phyloP scores from a whole-genome alignment of 1,140 invertebrate species.

The Heliconius eleuchia region DNA sequence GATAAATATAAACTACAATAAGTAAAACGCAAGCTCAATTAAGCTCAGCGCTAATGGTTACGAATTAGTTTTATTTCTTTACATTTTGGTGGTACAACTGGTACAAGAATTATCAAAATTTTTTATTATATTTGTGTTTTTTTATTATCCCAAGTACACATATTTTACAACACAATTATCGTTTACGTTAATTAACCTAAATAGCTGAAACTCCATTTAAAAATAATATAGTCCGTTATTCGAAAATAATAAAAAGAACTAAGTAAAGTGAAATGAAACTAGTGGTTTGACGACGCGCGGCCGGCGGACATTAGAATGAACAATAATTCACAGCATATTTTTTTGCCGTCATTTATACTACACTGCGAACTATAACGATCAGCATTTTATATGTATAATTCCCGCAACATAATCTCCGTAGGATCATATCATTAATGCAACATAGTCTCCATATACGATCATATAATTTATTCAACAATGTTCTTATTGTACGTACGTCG shows the following conservation, averaged over 20 bases:
- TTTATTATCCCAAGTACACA: slow-evolving; percentile 50
- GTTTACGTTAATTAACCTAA: slow-evolving; percentile 43
- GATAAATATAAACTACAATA: slow-evolving; percentile 32
- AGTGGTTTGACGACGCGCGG: slow-evolving; percentile 28
- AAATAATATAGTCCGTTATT: slow-evolving; percentile 30
- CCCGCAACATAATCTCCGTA: slow-evolving; percentile 56
- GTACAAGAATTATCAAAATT: slow-evolving; percentile 53
- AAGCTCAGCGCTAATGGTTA: slow-evolving; percentile 42
- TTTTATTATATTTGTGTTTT: slow-evolving; percentile 44
- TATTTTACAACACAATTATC: slow-evolving; percentile 47
- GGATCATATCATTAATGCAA: slow-evolving; percentile 45
- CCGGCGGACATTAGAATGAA: neutral
- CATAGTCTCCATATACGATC: slow-evolving; percentile 49
- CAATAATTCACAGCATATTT: neutral
- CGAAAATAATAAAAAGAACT: slow-evolving; percentile 25
- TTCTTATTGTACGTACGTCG: slow-evolving; percentile 75
- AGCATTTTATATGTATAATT: slow-evolving; percentile 57
- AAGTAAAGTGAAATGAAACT: slow-evolving; percentile 28
- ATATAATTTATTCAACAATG: slow-evolving; percentile 81
- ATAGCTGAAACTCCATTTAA: slow-evolving; percentile 30
- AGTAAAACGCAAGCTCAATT: slow-evolving; percentile 38
- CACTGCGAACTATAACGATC: slow-evolving; percentile 14
- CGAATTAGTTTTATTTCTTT: slow-evolving; percentile 49
- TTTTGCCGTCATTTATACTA: slow-evolving; percentile 43
- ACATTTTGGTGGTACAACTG: slow-evolving; percentile 52